Evolutionary conservation across 1,140 invertebrate genomes (phyloP).

Genomic region (Eriocheir sinensis): DNA sequence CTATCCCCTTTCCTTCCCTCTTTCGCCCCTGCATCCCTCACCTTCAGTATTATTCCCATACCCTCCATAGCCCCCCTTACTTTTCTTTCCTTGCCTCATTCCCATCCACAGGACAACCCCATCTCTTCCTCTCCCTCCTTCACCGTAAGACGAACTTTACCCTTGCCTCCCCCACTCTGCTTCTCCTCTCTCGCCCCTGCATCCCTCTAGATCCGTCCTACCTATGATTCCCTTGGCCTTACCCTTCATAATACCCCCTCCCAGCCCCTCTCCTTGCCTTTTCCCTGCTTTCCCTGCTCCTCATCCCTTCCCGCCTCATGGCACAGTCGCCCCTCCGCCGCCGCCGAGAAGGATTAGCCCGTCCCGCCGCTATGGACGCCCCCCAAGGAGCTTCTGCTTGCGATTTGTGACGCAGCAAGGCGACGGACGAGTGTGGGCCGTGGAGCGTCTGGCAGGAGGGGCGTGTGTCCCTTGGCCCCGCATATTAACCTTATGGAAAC

Average conservation of each 20-base stretch:
- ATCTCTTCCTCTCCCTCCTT: too few relatives aligned
- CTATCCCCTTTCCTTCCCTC: not conserved
- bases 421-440: not conserved
- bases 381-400: slow-evolving; percentile 45
- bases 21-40: not conserved
- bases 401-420: slow-evolving; percentile 44
- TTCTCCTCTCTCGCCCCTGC: too few relatives aligned
- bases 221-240: too few relatives aligned
- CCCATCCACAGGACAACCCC: too few relatives aligned
- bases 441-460: not conserved
- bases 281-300: too few relatives aligned
- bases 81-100: too few relatives aligned
- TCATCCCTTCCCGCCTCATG: not conserved
- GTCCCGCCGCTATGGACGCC: not conserved
- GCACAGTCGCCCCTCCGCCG: not conserved
- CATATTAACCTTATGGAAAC: slow-evolving; percentile 44
- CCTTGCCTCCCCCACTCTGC: not conserved
- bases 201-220: too few relatives aligned
- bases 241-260: too few relatives aligned
- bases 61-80: too few relatives aligned
- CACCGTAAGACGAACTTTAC: too few relatives aligned
- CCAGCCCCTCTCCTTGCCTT: too few relatives aligned
- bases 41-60: too few relatives aligned
- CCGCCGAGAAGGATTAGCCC: slow-evolving; percentile 38
- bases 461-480: not conserved